phyloP scores from a whole-genome alignment of 2,888 invertebrate species.

The Polyploca ridens region DNA sequence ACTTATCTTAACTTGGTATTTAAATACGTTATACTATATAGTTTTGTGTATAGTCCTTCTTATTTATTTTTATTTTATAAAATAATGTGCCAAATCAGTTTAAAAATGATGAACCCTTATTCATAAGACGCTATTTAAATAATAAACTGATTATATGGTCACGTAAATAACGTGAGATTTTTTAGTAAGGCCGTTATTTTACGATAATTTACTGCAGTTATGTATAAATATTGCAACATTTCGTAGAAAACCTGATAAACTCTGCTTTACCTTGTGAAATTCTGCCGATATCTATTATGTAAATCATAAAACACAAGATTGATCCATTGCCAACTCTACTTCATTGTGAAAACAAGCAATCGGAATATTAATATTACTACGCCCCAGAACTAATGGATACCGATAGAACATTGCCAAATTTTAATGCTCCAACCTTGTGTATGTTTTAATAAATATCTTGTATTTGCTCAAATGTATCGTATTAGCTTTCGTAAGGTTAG shows the following conservation, averaged over 20 bases:
- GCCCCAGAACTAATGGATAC: constrained; percentile 2
- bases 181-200: too few relatives aligned
- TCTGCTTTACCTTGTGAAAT: background rate
- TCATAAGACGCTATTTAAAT: too few relatives aligned
- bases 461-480: constrained; percentile 10
- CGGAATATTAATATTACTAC: background rate
- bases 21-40: background rate
- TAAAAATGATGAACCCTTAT: background rate
- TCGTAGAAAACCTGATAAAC: background rate
- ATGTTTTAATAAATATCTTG: background rate
- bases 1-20: background rate
- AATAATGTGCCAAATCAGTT: constrained; percentile 1
- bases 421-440: constrained; percentile 9
- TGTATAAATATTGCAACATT: too few relatives aligned
- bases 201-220: too few relatives aligned
- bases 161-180: too few relatives aligned
- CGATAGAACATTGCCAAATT: constrained; percentile 8
- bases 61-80: background rate
- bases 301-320: constrained; percentile 2
- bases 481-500: constrained; percentile 8
- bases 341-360: constrained; percentile 9
- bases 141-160: too few relatives aligned
- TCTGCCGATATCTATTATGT: constrained; percentile 1
- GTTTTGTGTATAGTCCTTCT: background rate
- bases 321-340: constrained; percentile 8